phyloP scores from a whole-genome alignment of 2,888 invertebrate genomes.

The Endomychus coccineus region DNA sequence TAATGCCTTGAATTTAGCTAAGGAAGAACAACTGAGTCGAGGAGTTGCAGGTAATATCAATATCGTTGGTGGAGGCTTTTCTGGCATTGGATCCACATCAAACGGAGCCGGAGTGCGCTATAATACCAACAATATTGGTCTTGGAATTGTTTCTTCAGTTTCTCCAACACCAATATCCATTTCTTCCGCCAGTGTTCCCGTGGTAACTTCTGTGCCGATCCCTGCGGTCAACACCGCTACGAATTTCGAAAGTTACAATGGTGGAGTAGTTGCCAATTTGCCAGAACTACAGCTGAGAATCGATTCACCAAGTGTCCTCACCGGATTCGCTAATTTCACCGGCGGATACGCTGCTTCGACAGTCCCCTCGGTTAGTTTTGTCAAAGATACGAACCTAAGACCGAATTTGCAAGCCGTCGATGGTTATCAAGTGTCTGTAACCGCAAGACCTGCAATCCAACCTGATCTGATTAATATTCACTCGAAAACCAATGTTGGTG shows the following conservation, averaged over 20 bases:
- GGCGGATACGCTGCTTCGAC: too few relatives aligned
- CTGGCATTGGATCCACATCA: neutral
- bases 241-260: slow-evolving; percentile 30
- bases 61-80: neutral
- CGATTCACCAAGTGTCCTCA: too few relatives aligned
- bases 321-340: too few relatives aligned
- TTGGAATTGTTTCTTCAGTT: neutral
- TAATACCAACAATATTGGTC: too few relatives aligned
- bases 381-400: slow-evolving; percentile 36
- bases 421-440: too few relatives aligned
- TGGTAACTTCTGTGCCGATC: slow-evolving; percentile 33
- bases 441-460: too few relatives aligned
- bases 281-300: slow-evolving; percentile 33
- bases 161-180: slow-evolving; percentile 24
- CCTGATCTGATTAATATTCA: too few relatives aligned
- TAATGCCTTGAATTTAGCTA: too few relatives aligned
- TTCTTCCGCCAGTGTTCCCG: slow-evolving; percentile 21
- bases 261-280: slow-evolving; percentile 37
- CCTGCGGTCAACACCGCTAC: slow-evolving; percentile 27
- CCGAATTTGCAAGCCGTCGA: too few relatives aligned
- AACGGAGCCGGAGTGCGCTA: neutral
- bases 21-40: neutral
- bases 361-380: slow-evolving; percentile 36
- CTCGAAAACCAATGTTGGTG: too few relatives aligned
- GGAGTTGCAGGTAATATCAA: neutral